Evolutionary conservation across 2,888 invertebrate species (phyloP), one percentile per base, ranked within the genome.

Genomic region (Antitype chi): DNA sequence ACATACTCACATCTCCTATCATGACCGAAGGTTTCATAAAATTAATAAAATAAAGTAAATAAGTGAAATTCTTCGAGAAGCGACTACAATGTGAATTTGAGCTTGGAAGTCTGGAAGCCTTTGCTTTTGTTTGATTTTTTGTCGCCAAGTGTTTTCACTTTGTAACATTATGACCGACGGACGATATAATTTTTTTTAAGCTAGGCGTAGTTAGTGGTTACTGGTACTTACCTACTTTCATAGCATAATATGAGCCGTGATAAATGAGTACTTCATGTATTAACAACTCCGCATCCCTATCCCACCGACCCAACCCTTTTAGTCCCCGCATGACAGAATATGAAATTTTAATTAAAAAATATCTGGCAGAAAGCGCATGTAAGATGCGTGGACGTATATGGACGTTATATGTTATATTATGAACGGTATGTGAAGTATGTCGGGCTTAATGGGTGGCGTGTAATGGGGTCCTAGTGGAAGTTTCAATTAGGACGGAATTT

Each of bases 311-410:
- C 43, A 66, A 86, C 87, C 89, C 89, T 88, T 86, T 88, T 87
- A 86, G 86, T 79, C 78, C 78, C 82, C 82, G 77, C 82, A 87
- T 86, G 89, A 88, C 87, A 76, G 74, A 76, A 87, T 87, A 88
- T 86, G 78, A 86, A 86, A 88, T 88, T 88, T 88, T 87, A 86
- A 86, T 88, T 87, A 85, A 86, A 85, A 88, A 86, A 86, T 87
- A 88, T 86, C 78, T 88, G 71, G 68, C 75, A 79, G 71, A 76
- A 81, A 87, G 78, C 88, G 76, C 76, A 75, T 68, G 76, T 84
- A 88, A 86, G 86, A 86, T 78, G 85, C 63, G 76, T 63, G 70
- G 72, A 70, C 75, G 59, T 75, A 76, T 80, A 76, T 17, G 63
- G 60, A 67, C 73, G 68, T 66, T 76, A 71, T 67, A 49, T 66